Evolutionary conservation across 2,888 invertebrate species (phyloP), one percentile per base, ranked within the genome.

Genomic region (Diogma glabrata): DNA sequence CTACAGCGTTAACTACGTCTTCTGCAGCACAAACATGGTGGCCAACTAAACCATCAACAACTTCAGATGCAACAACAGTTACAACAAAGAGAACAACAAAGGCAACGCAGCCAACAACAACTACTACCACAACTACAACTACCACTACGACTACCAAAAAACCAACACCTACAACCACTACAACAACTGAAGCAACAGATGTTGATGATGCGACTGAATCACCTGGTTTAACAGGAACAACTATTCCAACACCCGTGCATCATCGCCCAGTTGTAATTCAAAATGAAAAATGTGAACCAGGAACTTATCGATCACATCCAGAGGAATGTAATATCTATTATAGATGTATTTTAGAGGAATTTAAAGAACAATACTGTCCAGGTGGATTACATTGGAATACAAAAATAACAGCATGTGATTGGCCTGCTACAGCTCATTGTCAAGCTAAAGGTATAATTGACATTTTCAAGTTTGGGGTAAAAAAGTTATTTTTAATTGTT

Each of bases 351-450:
- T 75, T 79, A 2, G 87, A 87, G 0, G 78, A 81, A 51, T 69
- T 84, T 63, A 76, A 72, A 26, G 81, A 80, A 56, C 84, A 87
- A 58, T 77, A 77, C 56, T 90, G 90, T 61, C 84, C 88, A 0
- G 82, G 84, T 0, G 87, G 87, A 4, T 67, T 90, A 43, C 87
- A 89, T 64, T 91, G 88, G 88, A 85, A 87, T 58, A 68, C 72
- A 19, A 61, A 72, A 1, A 72, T 73, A 47, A 75, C 75, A 36
- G 74, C 82, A 38, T 90, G 90, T 60, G 89, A 90, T 64, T 90
- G 89, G 90, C 89, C 89, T 1, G 72, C 72, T 43, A 74, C 73
- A 28, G 87, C 87, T 1, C 80, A 82, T 58, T 90, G 90, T 62
- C 64, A 54, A 28, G 23, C 49, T 49, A 17, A n/a, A n/a, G n/a